Evolutionary conservation across 2,113 vertebrate species (phyloP), one percentile per base, ranked within the genome.

Genomic region (Hystrix cristata): DNA sequence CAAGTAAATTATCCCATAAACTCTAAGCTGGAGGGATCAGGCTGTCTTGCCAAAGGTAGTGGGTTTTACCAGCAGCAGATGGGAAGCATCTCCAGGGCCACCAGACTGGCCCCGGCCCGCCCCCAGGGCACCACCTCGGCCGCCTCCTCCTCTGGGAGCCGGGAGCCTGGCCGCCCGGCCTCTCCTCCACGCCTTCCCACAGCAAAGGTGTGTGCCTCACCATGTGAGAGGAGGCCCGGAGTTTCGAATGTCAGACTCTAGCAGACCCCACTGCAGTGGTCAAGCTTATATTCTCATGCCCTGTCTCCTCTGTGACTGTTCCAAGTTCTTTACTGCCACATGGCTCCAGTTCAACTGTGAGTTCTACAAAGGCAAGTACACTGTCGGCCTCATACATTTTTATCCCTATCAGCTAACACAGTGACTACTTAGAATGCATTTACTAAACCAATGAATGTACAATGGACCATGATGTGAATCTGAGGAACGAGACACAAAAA

Each of bases 1-100:
- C 53, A 91, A 88, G 55, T 53, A 85, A 86, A 90, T 71, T 74
- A 67, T 84, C 57, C 65, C 62, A 74, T 88, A 95, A 90, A 87
- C 69, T 93, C 84, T 91, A 57, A 90, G 51, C 31, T 95, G 23
- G 94, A 90, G 43, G 5, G 46, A 53, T 92, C 78, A 76, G 57
- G 62, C 55, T 72, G 46, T 84, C 87, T 91, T 72, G 67, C 31
- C 90, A 84, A 90, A 89, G 72, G 55, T 85, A 55, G 55, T 89
- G 72, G 60, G 62, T 23, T 78, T 91, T 82, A 55, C 67, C 65
- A 89, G 60, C 46, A 64, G 69, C 69, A 84, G 51, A 43, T 92
- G 93, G 60, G 34, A 92, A 81, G 76, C n/a, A 60, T n/a, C 34
- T 51, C 60, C 57, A 79, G 18, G 23, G 46, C 60, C 31, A 3